phyloP scores from a whole-genome alignment of 2,113 vertebrate genomes.

The Fulica atra region DNA sequence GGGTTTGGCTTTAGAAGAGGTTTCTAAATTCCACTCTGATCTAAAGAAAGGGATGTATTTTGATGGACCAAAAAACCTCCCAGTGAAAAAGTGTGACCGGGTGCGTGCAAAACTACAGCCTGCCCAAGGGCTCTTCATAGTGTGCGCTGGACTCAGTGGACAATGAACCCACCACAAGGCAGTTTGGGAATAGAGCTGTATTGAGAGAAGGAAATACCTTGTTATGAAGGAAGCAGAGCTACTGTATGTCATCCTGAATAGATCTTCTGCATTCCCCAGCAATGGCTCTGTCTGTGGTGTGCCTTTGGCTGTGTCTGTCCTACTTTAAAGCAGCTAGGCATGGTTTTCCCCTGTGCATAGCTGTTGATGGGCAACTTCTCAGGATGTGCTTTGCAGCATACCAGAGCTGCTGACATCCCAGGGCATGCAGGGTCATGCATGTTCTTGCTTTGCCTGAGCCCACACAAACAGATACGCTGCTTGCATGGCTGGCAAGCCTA shows the following conservation, averaged over 20 bases:
- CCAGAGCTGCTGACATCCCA: fast-evolving
- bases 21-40: background rate
- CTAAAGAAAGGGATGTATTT: background rate
- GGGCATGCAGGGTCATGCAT: background rate
- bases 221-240: background rate
- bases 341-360: background rate
- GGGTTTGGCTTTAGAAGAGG: background rate
- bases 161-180: background rate
- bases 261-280: background rate
- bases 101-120: background rate
- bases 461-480: background rate
- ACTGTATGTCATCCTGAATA: background rate
- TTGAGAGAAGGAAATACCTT: background rate
- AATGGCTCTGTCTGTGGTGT: background rate
- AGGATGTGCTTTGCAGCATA: background rate
- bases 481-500: background rate
- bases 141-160: background rate
- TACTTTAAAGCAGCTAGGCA: background rate
- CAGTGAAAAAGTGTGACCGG: background rate
- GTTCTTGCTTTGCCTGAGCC: background rate
- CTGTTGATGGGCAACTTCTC: background rate
- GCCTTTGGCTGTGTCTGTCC: background rate
- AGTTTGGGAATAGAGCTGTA: background rate
- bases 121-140: background rate
- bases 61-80: background rate